Base-by-base conservation (phyloP, 2,888 invertebrate genomes). In the Nezara viridula region DNA sequence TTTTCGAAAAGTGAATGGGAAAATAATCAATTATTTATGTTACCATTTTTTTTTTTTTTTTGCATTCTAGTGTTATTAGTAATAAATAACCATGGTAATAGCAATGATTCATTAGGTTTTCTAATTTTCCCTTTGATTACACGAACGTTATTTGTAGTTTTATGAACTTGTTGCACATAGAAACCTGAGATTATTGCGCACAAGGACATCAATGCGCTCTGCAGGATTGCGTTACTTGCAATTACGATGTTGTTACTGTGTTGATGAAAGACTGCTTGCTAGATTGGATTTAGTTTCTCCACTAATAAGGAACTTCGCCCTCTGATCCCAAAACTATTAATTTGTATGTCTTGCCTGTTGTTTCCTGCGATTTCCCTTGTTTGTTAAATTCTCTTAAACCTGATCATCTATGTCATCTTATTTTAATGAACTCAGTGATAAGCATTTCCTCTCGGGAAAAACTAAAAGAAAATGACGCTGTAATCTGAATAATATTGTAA, bases 281-380 rank as follows among this genome's bases (percentile, higher is more conserved):
- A 37, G 66, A 21, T 73, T 73, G 19, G 66, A 73, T 37, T 73
- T 73, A 37, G 66, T 73, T 73, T 73, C 66, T 37, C 16, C 66
- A 73, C 37, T 73, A 73, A 37, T 73, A 73, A 73, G 37, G 7
- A 32, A 73, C 32, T 73, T 2, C 7, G 37, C 0, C 66, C 66
- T 37, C 37, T 73, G 66, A 37, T 19, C 66, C 37, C 32, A 37
- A 32, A 32, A 37, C 66, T 19, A 73, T 73, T 73, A 73, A 73
- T 73, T 73, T 66, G 16, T 24, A 37, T 73, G 16, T 37, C 66
- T 37, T 37, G 21, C 32, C 7, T 19, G 19, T 0, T 19, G 32
- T 60, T 14, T 2, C 19, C 37, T 73, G 37, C 66, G 21, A 19
- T 37, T 73, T 37, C 10, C 16, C 1, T 12, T 10, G n/a, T 55